These are phyloP conservation scores for Otis tarda DNA, from an alignment of 2,113 vertebrate species.

Conservation along the genomic window DNA sequence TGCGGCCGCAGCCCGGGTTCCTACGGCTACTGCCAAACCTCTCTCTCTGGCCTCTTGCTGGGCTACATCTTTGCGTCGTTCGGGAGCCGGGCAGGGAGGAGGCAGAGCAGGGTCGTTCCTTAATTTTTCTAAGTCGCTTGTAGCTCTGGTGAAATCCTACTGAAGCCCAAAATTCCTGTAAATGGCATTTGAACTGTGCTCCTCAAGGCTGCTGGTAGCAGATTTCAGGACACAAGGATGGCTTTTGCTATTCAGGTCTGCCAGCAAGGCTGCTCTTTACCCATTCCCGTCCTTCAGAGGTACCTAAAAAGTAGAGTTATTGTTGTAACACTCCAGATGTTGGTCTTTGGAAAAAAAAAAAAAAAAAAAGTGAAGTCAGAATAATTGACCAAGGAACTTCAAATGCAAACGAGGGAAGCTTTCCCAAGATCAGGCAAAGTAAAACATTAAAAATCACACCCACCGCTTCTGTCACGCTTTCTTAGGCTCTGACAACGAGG, in stretches of 20 bases:
- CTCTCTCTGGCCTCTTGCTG: background rate
- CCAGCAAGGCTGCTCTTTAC: background rate
- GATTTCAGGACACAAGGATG: background rate
- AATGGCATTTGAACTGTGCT: background rate
- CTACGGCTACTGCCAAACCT: background rate
- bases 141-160: background rate
- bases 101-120: background rate
- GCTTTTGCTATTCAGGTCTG: background rate
- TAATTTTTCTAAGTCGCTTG: background rate
- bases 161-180: background rate
- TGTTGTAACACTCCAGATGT: background rate
- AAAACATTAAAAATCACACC: constrained; percentile 10
- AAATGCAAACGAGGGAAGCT: background rate
- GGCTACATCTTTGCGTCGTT: fast-evolving
- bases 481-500: background rate
- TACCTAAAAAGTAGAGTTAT: background rate
- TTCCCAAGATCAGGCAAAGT: background rate
- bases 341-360: background rate
- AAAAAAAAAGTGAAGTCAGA: background rate
- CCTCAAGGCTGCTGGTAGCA: background rate
- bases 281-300: background rate
- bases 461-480: background rate
- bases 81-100: background rate
- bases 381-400: background rate
- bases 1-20: background rate